Evolutionary conservation across 2,113 vertebrate species (phyloP).

Genomic region (Dendrocopos noguchii): DNA sequence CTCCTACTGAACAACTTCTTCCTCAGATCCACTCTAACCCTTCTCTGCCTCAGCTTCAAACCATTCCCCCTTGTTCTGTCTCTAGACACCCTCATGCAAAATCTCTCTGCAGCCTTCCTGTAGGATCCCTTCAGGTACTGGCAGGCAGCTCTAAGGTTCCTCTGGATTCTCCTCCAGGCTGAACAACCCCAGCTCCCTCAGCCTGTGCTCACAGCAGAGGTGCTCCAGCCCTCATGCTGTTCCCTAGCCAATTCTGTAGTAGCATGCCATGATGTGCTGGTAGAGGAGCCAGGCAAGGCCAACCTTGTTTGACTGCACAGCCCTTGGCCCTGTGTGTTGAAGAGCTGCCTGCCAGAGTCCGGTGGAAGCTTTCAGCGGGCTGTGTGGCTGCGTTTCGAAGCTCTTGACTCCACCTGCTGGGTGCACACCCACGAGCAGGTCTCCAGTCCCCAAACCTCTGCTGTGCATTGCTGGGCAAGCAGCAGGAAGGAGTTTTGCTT

Average conservation of each 20-base stretch:
- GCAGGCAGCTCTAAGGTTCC: too few relatives aligned
- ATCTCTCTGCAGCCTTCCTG: too few relatives aligned
- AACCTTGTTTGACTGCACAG: background rate
- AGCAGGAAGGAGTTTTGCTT: background rate
- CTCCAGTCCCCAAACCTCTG: background rate
- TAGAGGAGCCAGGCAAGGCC: background rate
- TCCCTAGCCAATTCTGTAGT: background rate
- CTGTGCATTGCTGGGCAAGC: background rate
- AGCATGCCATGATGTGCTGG: background rate
- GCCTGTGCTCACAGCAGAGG: too few relatives aligned
- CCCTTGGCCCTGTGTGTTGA: background rate
- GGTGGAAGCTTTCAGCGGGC: background rate
- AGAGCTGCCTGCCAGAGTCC: background rate
- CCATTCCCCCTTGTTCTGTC: too few relatives aligned
- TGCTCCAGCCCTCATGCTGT: background rate
- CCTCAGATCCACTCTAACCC: too few relatives aligned
- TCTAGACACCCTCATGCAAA: too few relatives aligned
- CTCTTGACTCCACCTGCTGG: slow-evolving; percentile 68
- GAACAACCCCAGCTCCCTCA: too few relatives aligned
- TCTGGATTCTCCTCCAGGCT: too few relatives aligned
- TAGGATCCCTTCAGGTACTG: too few relatives aligned
- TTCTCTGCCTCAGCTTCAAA: too few relatives aligned
- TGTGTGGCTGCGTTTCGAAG: slow-evolving; percentile 9
- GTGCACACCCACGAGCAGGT: slow-evolving; percentile 8
- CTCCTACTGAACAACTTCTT: too few relatives aligned